Percentiles rank a stretch among this genome's conserved stretches.
phyloP scores from a whole-genome alignment of 2,797 vertebrate species.

The Lepilemur septentrionalis region DNA sequence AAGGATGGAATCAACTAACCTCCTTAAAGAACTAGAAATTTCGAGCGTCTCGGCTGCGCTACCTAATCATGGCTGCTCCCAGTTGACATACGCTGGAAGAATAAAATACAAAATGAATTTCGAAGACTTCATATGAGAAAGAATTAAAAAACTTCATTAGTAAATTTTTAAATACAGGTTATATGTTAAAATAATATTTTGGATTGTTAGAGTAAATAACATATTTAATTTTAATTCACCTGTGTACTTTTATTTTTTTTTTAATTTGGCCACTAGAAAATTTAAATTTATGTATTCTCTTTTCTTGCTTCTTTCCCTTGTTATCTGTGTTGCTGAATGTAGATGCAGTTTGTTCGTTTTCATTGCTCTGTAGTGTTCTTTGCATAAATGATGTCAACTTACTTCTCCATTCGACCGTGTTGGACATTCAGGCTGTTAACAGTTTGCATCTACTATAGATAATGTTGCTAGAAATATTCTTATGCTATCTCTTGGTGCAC shows the following conservation, averaged over 20 bases:
- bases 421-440: neutral
- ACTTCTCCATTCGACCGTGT: neutral
- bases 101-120: neutral
- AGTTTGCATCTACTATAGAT: neutral
- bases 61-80: neutral
- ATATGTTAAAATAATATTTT: neutral
- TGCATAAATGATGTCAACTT: neutral
- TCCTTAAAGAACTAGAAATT: neutral
- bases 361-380: neutral
- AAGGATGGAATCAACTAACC: constrained; percentile 26
- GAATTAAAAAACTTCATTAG: neutral
- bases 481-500: neutral
- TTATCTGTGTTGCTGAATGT: neutral
- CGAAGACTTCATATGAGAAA: neutral
- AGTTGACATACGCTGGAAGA: neutral
- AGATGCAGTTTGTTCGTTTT: neutral
- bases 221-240: neutral
- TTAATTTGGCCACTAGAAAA: neutral
- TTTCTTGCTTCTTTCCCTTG: neutral
- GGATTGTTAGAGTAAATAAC: neutral
- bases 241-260: neutral
- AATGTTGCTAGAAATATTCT: neutral
- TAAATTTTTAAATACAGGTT: neutral
- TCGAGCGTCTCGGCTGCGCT: neutral
- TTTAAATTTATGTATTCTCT: neutral